A percentile compares a stretch with the other conserved stretches of the same genome.
Evolutionary conservation across 1,140 invertebrate genomes (phyloP).

Genomic region (Dendrolimus punctatus): DNA sequence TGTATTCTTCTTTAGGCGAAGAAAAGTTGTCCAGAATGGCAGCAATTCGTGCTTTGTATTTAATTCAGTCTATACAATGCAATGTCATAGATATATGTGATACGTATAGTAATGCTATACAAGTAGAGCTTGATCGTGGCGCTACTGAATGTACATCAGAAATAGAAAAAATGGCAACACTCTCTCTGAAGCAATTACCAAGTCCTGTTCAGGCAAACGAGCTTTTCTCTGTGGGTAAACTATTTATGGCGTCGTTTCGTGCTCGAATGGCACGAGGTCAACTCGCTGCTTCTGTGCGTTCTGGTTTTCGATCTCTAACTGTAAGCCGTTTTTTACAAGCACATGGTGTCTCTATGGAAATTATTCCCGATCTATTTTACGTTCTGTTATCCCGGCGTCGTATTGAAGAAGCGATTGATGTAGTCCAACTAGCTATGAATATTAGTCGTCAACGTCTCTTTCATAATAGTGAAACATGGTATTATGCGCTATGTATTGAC

Average conservation of each 20-base stretch:
- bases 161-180: constrained; percentile 38
- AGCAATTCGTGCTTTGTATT: constrained; percentile 37
- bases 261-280: constrained; percentile 43
- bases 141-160: constrained; percentile 35
- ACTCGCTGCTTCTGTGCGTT: constrained; percentile 40
- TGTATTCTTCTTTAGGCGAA: constrained; percentile 44
- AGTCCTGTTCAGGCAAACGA: constrained; percentile 44
- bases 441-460: constrained; percentile 32
- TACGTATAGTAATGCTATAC: constrained; percentile 40
- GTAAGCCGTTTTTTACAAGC: constrained; percentile 53
- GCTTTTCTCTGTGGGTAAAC: constrained; percentile 52
- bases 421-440: constrained; percentile 34
- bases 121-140: constrained; percentile 49
- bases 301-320: constrained; percentile 52
- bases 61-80: constrained; percentile 42
- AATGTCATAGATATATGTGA: constrained; percentile 46
- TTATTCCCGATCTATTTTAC: constrained; percentile 60
- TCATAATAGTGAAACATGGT: constrained; percentile 50
- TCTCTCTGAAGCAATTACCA: constrained; percentile 28
- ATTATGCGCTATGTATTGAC: constrained; percentile 64
- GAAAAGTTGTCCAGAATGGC: constrained; percentile 40
- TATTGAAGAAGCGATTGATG: constrained; percentile 54
- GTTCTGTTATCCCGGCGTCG: constrained; percentile 46
- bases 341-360: constrained; percentile 44
- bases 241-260: constrained; percentile 51